A percentile compares a stretch with the other conserved stretches of the same genome.
phyloP scores from a whole-genome alignment of 2,113 vertebrate species.

The Rhinoptilus africanus region DNA sequence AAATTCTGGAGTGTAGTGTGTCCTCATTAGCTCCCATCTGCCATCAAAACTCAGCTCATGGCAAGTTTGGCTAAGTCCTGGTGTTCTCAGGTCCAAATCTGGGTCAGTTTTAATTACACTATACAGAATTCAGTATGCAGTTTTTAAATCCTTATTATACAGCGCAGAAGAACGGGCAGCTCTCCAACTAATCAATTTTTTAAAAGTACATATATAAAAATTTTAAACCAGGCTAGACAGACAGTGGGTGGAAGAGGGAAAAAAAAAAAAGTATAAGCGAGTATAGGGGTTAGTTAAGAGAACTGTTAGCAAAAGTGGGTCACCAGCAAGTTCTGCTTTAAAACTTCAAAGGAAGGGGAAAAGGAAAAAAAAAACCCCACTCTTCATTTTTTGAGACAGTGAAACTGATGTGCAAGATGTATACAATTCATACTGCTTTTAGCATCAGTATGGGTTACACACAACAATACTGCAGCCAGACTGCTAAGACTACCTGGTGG shows the following conservation, averaged over 20 bases:
- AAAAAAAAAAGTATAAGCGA: conserved; percentile 69
- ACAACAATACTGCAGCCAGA: neutral
- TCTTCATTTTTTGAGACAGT: conserved; percentile 48
- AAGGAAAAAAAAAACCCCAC: conserved; percentile 20
- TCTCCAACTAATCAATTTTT: conserved; percentile 86
- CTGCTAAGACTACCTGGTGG: neutral
- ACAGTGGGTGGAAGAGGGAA: conserved; percentile 68
- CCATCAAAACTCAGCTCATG: conserved; percentile 83
- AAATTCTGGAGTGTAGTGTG: conserved; percentile 82
- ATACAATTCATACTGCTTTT: conserved; percentile 30
- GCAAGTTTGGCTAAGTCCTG: conserved; percentile 82
- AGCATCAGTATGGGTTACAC: neutral
- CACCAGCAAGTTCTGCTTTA: conserved; percentile 73
- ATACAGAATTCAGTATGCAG: conserved; percentile 79
- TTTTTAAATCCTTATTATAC: conserved; percentile 82
- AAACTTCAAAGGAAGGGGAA: conserved; percentile 70
- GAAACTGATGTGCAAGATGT: conserved; percentile 49
- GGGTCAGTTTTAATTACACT: conserved; percentile 85
- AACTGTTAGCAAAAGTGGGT: conserved; percentile 82
- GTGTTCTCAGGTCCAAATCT: conserved; percentile 82
- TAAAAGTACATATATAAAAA: conserved; percentile 85
- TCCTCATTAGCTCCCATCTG: conserved; percentile 85
- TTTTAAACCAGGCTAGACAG: conserved; percentile 82
- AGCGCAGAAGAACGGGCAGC: conserved; percentile 76
- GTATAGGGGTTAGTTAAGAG: conserved; percentile 78